phyloP scores from a whole-genome alignment of 2,888 invertebrate species.

The Drosophila parthenogenetica region DNA sequence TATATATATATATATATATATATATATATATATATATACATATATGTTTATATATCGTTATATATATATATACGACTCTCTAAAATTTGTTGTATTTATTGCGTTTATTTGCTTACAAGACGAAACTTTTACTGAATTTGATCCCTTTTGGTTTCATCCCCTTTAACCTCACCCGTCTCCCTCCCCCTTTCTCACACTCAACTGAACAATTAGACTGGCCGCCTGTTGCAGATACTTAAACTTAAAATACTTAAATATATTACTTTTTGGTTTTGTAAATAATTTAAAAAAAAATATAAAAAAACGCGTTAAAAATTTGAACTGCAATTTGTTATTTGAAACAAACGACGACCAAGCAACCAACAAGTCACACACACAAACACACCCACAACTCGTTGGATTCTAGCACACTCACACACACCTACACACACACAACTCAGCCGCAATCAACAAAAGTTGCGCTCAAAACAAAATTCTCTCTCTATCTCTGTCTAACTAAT shows the following conservation, averaged over 20 bases:
- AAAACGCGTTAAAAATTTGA: constrained; percentile 37
- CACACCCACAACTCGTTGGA: constrained; percentile 48
- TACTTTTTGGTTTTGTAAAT: constrained; percentile 83
- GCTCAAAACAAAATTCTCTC: constrained; percentile 36
- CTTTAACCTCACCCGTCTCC: not conserved
- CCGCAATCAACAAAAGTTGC: constrained; percentile 37
- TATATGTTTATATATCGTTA: constrained; percentile 37
- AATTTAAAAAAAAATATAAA: constrained; percentile 26
- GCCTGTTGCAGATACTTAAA: constrained; percentile 47
- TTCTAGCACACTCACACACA: constrained; percentile 43
- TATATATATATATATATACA: constrained; percentile 34
- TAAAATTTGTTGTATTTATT: constrained; percentile 70
- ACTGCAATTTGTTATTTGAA: constrained; percentile 52
- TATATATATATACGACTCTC: constrained; percentile 41
- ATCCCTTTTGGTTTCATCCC: constrained; percentile 3
- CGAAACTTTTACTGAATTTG: not conserved
- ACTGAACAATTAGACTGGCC: constrained; percentile 39
- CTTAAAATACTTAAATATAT: constrained; percentile 51
- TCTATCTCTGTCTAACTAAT: constrained; percentile 56
- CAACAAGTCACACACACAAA: constrained; percentile 48
- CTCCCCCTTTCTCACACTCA: not conserved
- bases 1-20: constrained; percentile 29
- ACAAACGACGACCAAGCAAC: constrained; percentile 59
- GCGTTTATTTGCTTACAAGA: constrained; percentile 65
- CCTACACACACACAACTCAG: constrained; percentile 38